Evolutionary conservation across 2,888 invertebrate genomes (phyloP).

Genomic region (Rhamnusium bicolor): DNA sequence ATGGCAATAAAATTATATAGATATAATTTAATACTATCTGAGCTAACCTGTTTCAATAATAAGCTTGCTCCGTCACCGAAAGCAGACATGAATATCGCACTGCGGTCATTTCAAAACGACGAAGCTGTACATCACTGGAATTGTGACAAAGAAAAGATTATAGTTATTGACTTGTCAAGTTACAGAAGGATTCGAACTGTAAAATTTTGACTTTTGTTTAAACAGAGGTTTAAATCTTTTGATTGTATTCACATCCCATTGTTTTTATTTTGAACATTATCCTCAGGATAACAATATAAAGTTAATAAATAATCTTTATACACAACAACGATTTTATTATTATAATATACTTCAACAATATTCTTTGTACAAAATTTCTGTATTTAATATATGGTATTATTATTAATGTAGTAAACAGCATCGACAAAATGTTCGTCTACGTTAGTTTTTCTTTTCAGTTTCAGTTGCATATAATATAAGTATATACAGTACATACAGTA

Average conservation of each 20-base stretch:
- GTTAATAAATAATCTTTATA: neutral
- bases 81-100: no score
- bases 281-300: no score
- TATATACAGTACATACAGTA: conserved; percentile 56
- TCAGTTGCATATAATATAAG: conserved; percentile 50
- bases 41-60: no score
- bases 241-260: neutral
- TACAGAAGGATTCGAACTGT: no score
- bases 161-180: no score
- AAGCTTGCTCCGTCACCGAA: no score
- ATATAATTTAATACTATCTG: no score
- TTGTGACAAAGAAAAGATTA: no score
- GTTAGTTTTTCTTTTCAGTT: conserved; percentile 48
- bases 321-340: neutral
- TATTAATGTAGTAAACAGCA: conserved; percentile 31
- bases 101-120: no score
- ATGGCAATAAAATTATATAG: no score
- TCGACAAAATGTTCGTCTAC: conserved; percentile 14
- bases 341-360: neutral
- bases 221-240: neutral
- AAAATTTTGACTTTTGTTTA: neutral
- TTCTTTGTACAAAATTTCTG: neutral
- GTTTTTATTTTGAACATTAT: no score
- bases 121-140: no score
- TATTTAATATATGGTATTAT: conserved; percentile 20